Conservation (phyloP, 2,888 invertebrate genomes). For the Drosophila monieri region DNA sequence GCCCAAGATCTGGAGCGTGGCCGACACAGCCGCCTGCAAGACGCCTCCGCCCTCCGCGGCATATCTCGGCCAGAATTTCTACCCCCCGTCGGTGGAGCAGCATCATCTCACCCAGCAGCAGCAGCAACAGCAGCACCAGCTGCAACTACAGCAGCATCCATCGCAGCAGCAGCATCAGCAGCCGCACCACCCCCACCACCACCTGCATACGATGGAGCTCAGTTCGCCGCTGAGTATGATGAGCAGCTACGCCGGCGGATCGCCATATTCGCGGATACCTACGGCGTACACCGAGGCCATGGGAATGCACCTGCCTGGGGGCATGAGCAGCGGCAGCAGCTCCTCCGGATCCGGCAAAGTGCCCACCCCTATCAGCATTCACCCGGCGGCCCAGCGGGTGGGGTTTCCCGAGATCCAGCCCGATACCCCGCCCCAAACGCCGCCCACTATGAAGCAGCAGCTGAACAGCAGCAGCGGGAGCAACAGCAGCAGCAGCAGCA, state of each 20-base stretch:
- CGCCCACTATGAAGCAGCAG: slow-evolving; percentile 93
- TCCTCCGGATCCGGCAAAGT: slow-evolving; percentile 31
- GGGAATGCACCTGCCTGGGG: slow-evolving; percentile 72
- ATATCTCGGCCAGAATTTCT: slow-evolving; percentile 82
- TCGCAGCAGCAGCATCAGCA: slow-evolving; percentile 56
- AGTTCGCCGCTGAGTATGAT: slow-evolving; percentile 84
- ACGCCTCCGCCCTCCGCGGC: slow-evolving; percentile 79
- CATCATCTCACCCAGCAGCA: slow-evolving; percentile 53
- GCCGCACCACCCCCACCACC: slow-evolving; percentile 63
- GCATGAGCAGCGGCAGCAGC: slow-evolving; percentile 73
- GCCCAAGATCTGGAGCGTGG: slow-evolving; percentile 97
- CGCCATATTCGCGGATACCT: slow-evolving; percentile 86
- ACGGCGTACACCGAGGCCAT: slow-evolving; percentile 76
- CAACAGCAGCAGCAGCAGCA: slow-evolving; percentile 74
- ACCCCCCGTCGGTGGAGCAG: slow-evolving; percentile 65
- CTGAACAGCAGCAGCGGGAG: slow-evolving; percentile 45
- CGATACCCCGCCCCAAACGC: slow-evolving; percentile 96
- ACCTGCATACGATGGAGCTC: slow-evolving; percentile 80
- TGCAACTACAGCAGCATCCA: slow-evolving; percentile 54
- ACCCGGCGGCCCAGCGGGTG: slow-evolving; percentile 83
- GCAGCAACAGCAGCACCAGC: slow-evolving; percentile 41
- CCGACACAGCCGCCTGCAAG: slow-evolving; percentile 96
- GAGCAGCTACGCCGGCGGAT: slow-evolving; percentile 85
- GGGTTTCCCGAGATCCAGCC: slow-evolving; percentile 92
- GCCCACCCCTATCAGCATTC: slow-evolving; percentile 72